Conservation (phyloP, 2,113 vertebrate genomes). For the Chloebia gouldiae region DNA sequence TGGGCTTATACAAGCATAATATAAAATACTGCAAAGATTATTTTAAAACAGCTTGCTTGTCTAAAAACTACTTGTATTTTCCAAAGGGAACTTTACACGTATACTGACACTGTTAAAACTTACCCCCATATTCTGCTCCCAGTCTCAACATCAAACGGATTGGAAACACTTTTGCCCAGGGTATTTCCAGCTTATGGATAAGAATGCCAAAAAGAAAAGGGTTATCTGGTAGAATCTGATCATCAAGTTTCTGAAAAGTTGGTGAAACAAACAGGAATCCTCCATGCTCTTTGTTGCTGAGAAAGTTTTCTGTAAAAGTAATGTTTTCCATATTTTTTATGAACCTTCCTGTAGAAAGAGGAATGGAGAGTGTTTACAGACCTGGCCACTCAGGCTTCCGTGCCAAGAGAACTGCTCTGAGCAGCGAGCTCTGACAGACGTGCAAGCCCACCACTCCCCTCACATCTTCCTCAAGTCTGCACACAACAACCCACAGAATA, state of each 20-base stretch:
- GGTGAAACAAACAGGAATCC: slow-evolving; percentile 91
- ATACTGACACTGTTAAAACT: slow-evolving; percentile 42
- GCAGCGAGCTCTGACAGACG: neutral
- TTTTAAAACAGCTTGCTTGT: neutral
- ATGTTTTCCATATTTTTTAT: slow-evolving; percentile 88
- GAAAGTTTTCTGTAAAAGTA: slow-evolving; percentile 88
- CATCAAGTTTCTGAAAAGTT: slow-evolving; percentile 84
- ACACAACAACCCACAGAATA: neutral
- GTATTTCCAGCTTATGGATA: slow-evolving; percentile 92
- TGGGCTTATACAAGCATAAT: neutral
- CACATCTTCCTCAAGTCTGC: neutral
- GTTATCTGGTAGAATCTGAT: slow-evolving; percentile 78
- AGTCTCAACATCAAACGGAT: slow-evolving; percentile 89
- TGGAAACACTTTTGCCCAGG: slow-evolving; percentile 95
- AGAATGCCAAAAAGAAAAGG: slow-evolving; percentile 89
- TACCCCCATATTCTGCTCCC: slow-evolving; percentile 86
- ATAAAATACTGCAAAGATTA: neutral
- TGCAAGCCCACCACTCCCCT: fast-evolving
- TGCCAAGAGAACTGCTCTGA: neutral
- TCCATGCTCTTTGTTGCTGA: slow-evolving; percentile 87
- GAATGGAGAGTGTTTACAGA: neutral
- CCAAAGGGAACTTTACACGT: neutral
- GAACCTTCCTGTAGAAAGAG: slow-evolving; percentile 80
- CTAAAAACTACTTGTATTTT: neutral
- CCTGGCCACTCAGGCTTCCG: neutral